These are phyloP conservation scores for Diglossa brunneiventris DNA, from an alignment of 2,113 vertebrate genomes.

Conservation along the genomic window DNA sequence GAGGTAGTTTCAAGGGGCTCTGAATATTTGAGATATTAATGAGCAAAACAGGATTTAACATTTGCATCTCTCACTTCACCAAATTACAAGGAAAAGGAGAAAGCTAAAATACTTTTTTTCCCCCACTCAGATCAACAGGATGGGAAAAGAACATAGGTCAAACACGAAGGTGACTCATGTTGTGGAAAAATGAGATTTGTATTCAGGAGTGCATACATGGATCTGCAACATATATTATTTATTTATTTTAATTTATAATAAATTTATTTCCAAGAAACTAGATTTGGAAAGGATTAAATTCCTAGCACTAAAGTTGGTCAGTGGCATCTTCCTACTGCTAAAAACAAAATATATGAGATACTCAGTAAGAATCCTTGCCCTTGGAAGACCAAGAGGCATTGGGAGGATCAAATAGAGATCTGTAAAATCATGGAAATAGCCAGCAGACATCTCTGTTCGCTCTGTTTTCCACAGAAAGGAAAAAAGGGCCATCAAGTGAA, in stretches of 20 bases:
- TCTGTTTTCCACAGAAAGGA: not conserved
- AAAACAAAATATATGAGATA: not conserved
- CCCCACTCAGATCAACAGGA: not conserved
- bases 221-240: not conserved
- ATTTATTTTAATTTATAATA: not conserved
- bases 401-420: not conserved
- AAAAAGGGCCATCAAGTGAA: not conserved
- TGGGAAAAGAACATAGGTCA: not conserved
- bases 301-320: not conserved
- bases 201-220: not conserved
- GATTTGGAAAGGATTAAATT: not conserved
- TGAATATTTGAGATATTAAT: not conserved
- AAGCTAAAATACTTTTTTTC: not conserved
- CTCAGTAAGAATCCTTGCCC: not conserved
- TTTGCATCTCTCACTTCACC: not conserved
- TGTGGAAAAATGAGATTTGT: not conserved
- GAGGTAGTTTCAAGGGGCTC: rapidly evolving
- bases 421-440: not conserved
- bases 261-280: not conserved
- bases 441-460: not conserved
- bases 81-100: not conserved
- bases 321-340: not conserved
- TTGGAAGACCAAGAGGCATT: not conserved
- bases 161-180: not conserved
- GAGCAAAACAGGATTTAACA: not conserved